A percentile compares a stretch with the other conserved stretches of the same genome.
phyloP scores from a whole-genome alignment of 2,113 vertebrate genomes.

The Galbula dea region DNA sequence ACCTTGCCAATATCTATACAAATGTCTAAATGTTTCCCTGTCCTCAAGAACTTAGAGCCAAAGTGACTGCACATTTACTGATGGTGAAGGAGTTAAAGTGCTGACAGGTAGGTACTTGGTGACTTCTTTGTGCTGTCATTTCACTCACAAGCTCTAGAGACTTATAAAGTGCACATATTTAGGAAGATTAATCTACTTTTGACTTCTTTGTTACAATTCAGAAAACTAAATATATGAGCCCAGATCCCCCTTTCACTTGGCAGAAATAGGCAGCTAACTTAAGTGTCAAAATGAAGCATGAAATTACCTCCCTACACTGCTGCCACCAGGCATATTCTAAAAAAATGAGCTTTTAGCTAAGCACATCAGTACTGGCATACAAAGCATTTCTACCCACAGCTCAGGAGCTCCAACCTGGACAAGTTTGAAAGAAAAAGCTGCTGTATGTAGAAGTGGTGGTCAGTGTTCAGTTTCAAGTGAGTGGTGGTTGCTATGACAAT shows the following conservation, averaged over 20 bases:
- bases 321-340: background rate
- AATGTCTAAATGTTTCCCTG: background rate
- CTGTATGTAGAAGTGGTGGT: background rate
- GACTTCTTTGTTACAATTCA: background rate
- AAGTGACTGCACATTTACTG: background rate
- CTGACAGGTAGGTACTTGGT: background rate
- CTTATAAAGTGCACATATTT: background rate
- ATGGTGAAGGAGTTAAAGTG: background rate
- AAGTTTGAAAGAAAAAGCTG: background rate
- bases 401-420: background rate
- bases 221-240: background rate
- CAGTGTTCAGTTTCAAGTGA: background rate
- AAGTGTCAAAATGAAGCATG: background rate
- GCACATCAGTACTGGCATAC: background rate
- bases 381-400: background rate
- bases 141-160: background rate
- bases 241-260: background rate
- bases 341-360: background rate
- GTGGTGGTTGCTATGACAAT: background rate
- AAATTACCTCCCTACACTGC: background rate
- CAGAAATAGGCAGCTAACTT: background rate
- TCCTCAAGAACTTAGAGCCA: background rate
- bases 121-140: background rate
- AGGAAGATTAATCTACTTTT: background rate
- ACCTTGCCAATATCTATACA: background rate